Percentiles rank a stretch among this genome's conserved stretches.
Evolutionary conservation across 2,113 vertebrate species (phyloP).

Genomic region (Taxidea taxus): DNA sequence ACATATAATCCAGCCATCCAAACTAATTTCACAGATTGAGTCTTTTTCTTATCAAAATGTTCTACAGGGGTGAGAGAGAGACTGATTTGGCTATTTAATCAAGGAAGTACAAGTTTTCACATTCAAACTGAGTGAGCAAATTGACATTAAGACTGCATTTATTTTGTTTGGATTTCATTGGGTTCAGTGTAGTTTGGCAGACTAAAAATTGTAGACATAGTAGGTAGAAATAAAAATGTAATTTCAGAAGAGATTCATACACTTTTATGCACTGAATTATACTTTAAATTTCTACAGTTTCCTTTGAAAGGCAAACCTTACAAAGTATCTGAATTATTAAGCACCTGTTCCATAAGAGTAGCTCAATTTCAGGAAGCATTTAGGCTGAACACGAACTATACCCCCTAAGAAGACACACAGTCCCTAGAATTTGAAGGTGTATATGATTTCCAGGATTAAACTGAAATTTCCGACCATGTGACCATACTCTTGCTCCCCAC

Average conservation of each 20-base stretch:
- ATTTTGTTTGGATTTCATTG: background rate
- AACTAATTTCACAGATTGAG: background rate
- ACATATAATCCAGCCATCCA: background rate
- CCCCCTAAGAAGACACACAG: background rate
- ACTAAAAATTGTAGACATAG: background rate
- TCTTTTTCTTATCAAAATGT: conserved; percentile 17
- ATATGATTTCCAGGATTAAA: conserved; percentile 27
- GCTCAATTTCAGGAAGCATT: conserved; percentile 10
- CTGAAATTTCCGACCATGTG: background rate
- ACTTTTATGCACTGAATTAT: conserved; percentile 1
- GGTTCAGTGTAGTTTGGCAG: background rate
- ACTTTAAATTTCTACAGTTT: background rate
- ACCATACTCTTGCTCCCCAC: background rate
- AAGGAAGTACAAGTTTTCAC: conserved; percentile 20
- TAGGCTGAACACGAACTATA: background rate
- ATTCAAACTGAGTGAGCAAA: conserved; percentile 40
- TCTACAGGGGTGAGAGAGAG: background rate
- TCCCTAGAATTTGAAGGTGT: background rate
- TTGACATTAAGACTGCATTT: conserved; percentile 1
- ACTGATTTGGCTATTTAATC: background rate
- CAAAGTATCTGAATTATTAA: conserved; percentile 52
- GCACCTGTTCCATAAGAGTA: background rate
- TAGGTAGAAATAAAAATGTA: conserved; percentile 37
- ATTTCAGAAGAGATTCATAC: conserved; percentile 17
- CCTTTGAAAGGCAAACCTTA: conserved; percentile 43